Evolutionary conservation across 2,888 invertebrate genomes (phyloP).

Genomic region (Mythimna lalbum): DNA sequence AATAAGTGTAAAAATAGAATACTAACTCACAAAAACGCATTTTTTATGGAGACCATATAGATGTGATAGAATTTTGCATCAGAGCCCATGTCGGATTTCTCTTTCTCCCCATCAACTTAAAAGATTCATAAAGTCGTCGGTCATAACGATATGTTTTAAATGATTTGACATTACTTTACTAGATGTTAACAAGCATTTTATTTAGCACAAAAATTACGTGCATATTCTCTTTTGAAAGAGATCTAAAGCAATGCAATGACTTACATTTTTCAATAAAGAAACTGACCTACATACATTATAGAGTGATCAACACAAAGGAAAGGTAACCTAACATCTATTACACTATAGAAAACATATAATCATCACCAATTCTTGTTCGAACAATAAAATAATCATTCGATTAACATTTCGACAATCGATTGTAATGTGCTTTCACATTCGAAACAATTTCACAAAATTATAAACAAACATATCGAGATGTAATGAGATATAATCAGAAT

Average conservation of each 20-base stretch:
- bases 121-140: too few relatives aligned
- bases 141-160: too few relatives aligned
- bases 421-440: constrained; percentile 65
- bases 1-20: too few relatives aligned
- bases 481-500: constrained; percentile 82
- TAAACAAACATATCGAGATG: constrained; percentile 75
- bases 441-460: constrained; percentile 66
- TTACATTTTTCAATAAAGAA: constrained; percentile 4
- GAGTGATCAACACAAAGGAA: constrained; percentile 17
- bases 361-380: constrained; percentile 46
- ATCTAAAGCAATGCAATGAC: background rate
- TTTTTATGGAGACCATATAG: too few relatives aligned
- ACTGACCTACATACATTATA: constrained; percentile 9
- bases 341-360: constrained; percentile 39
- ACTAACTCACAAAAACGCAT: too few relatives aligned
- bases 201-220: too few relatives aligned
- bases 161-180: too few relatives aligned
- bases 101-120: too few relatives aligned
- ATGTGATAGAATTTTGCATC: too few relatives aligned
- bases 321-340: constrained; percentile 12
- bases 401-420: constrained; percentile 62
- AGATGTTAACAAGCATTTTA: too few relatives aligned
- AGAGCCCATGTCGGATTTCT: too few relatives aligned
- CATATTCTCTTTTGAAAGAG: background rate
- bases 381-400: constrained; percentile 59